Evolutionary conservation across 2,113 vertebrate genomes (phyloP).

Genomic region (Maccullochella peelii): DNA sequence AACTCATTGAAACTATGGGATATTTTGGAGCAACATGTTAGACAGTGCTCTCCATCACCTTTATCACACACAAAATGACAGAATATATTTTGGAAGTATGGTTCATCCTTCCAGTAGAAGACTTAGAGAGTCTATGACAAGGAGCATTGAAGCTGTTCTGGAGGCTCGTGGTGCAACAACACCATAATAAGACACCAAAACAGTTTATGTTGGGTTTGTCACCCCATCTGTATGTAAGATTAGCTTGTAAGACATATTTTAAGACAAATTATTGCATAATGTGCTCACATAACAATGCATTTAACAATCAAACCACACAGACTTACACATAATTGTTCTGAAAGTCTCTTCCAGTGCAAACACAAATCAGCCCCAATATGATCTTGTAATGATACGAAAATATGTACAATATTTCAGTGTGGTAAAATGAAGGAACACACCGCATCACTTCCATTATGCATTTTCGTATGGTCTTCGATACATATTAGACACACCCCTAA

Average conservation of each 20-base stretch:
- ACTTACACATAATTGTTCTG: neutral
- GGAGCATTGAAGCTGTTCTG: neutral
- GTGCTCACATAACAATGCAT: neutral
- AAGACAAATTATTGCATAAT: neutral
- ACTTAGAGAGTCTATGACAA: neutral
- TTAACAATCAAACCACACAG: neutral
- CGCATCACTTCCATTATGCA: neutral
- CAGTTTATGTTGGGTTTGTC: neutral
- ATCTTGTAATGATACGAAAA: neutral
- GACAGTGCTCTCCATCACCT: neutral
- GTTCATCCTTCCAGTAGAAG: neutral
- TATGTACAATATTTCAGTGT: neutral
- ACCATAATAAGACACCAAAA: neutral
- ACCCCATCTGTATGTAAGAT: neutral
- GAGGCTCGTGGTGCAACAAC: neutral
- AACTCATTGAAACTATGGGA: neutral
- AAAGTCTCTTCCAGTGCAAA: neutral
- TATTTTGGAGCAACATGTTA: neutral
- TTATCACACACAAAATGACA: neutral
- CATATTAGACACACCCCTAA: neutral
- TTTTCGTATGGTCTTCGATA: neutral
- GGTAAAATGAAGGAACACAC: neutral
- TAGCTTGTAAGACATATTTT: neutral
- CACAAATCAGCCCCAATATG: neutral
- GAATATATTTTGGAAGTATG: neutral